These are phyloP conservation scores for Centropus unirufus DNA, from an alignment of 2,113 vertebrate species.

Conservation along the genomic window DNA sequence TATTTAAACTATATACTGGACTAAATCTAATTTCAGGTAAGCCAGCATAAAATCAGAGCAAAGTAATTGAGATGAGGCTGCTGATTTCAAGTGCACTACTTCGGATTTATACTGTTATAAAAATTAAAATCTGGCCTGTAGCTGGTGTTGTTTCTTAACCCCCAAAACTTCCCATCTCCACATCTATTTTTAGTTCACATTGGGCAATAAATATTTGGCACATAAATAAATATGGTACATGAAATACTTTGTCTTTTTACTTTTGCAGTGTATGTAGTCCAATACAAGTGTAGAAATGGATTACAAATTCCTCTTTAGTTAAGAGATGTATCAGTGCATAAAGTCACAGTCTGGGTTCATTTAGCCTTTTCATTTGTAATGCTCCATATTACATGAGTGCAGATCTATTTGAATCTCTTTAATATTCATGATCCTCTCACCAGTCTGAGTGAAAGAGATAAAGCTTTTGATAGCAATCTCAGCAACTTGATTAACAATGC, in stretches of 20 bases:
- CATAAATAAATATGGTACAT: background rate
- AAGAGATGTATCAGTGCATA: constrained; percentile 79
- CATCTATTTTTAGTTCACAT: background rate
- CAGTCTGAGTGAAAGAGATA: constrained; percentile 82
- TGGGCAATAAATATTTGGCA: constrained; percentile 41
- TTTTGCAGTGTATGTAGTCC: constrained; percentile 43
- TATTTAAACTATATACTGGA: background rate
- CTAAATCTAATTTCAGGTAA: constrained; percentile 15
- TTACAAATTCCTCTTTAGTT: constrained; percentile 78
- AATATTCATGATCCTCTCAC: constrained; percentile 89
- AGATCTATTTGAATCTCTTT: constrained; percentile 85
- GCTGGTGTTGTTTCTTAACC: constrained; percentile 4
- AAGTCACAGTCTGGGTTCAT: constrained; percentile 81
- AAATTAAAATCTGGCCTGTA: constrained; percentile 35
- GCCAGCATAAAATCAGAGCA: background rate
- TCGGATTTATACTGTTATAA: background rate
- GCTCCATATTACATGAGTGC: constrained; percentile 82
- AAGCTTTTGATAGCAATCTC: constrained; percentile 87
- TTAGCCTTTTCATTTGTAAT: constrained; percentile 83
- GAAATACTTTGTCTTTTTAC: constrained; percentile 33
- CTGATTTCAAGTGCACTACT: constrained; percentile 11
- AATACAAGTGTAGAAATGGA: constrained; percentile 68
- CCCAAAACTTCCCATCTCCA: background rate
- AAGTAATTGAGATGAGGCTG: background rate
- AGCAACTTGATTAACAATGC: constrained; percentile 89